phyloP scores from a whole-genome alignment of 2,113 vertebrate genomes.

The Rana temporaria region DNA sequence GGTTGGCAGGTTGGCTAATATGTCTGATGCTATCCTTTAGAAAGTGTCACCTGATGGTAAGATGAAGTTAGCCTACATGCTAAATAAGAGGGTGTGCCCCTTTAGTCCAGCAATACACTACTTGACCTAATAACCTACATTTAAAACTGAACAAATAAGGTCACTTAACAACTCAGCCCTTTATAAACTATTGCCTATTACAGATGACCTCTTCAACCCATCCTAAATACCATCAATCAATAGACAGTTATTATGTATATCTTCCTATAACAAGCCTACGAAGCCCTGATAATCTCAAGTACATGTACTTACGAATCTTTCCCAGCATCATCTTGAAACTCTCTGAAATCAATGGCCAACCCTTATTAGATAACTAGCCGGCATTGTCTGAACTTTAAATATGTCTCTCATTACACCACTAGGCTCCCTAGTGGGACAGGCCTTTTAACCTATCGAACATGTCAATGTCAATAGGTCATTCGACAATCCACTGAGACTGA shows the following conservation, averaged over 20 bases:
- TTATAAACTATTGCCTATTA: background rate
- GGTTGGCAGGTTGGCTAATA: too few relatives aligned
- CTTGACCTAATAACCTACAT: slow-evolving; percentile 5
- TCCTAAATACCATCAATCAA: slow-evolving; percentile 2
- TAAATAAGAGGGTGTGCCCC: too few relatives aligned
- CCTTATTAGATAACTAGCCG: background rate
- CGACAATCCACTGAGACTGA: slow-evolving; percentile 1
- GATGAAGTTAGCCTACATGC: too few relatives aligned
- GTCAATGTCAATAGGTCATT: slow-evolving; percentile 26
- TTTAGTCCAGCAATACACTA: too few relatives aligned
- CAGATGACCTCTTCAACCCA: background rate
- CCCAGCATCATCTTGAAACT: background rate
- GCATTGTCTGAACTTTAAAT: slow-evolving; percentile 8
- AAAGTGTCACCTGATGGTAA: too few relatives aligned
- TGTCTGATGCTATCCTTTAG: too few relatives aligned
- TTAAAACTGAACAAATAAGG: background rate
- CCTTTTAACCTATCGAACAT: slow-evolving; percentile 8
- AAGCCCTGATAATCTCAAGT: background rate
- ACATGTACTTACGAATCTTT: background rate
- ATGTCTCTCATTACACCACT: slow-evolving; percentile 5
- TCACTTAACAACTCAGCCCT: background rate
- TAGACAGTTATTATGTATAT: slow-evolving; percentile 10
- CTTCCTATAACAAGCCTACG: slow-evolving; percentile 1
- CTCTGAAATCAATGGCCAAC: background rate
- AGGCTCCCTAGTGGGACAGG: background rate